Base-by-base conservation (phyloP, 2,888 invertebrate genomes). In the Nomada ruficornis region DNA sequence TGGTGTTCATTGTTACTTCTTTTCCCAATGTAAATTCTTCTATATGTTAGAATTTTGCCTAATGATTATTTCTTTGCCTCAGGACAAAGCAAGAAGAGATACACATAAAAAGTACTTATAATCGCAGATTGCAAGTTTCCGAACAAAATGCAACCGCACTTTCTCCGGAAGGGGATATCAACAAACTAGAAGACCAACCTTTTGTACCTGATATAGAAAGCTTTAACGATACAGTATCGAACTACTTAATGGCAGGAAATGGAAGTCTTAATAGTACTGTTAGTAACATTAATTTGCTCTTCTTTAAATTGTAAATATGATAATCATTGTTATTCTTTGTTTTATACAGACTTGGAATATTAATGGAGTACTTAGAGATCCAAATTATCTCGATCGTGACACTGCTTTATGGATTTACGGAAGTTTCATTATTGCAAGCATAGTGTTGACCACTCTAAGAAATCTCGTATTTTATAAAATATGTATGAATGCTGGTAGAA, bases 401-500 rank as follows among this genome's bases (percentile, higher is more conserved):
- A 90, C 86, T 1, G 92, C 93, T 54, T 89, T 86, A 57, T 94
- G 72, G 93, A 94, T 96, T 77, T 96, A 96, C 94, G 95, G 95
- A 0, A 89, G 93, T 50, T 95, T 95, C 65, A 96, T 96, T 81
- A 57, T 95, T 0, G 94, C 94, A 2, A 95, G 96, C 67, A 95
- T 96, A 47, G 20, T 96, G 5, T 93, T 96, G 55, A 96, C 96
- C 9, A 95, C 95, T n/a, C 93, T 91, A 81, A 95, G 97, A 90
- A 97, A 97, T 5, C 91, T 96, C 5, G 90, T 96, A 63, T 97
- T 97, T 94, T 96, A 96, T 90, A 95, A 95, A 94, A 95, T 96
- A 68, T 96, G 97, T 91, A 96, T 97, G 95, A 95, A 95, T 50
- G 96, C 97, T 23, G 97, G 97, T 0, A 96, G 95, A 84, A 95